A percentile compares a stretch with the other conserved stretches of the same genome.
Evolutionary conservation across 2,888 invertebrate genomes (phyloP).

Genomic region (Harpagoxenus sublaevis): DNA sequence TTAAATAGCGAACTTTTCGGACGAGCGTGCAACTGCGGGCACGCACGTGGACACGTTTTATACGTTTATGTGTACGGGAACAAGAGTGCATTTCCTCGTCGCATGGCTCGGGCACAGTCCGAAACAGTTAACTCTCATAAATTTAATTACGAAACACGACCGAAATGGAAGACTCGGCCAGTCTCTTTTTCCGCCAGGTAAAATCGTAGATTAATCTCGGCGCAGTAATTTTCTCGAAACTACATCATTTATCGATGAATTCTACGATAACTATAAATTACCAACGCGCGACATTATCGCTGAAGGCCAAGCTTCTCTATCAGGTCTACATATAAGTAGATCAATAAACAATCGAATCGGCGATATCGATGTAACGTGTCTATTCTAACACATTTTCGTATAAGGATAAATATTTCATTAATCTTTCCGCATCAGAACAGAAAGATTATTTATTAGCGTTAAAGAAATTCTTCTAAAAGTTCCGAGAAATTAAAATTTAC

Average conservation of each 20-base stretch:
- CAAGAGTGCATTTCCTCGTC: constrained; percentile 72
- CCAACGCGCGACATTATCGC: constrained; percentile 1
- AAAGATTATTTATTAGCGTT: background rate
- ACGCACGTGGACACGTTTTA: constrained; percentile 50
- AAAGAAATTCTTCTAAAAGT: background rate
- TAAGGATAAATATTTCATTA: background rate
- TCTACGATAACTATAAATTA: constrained; percentile 33
- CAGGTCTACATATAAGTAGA: background rate
- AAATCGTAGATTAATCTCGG: constrained; percentile 52
- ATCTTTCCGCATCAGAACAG: background rate
- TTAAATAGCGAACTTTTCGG: constrained; percentile 49
- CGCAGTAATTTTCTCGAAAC: constrained; percentile 34
- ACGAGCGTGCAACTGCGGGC: constrained; percentile 6
- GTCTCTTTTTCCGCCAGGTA: constrained; percentile 33
- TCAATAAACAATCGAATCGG: background rate
- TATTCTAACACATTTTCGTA: background rate
- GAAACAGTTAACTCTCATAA: constrained; percentile 73
- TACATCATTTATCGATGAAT: constrained; percentile 33
- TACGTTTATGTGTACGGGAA: constrained; percentile 36
- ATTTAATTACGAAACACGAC: constrained; percentile 69
- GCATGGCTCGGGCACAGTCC: constrained; percentile 51
- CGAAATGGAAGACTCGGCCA: constrained; percentile 54
- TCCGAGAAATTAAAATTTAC: background rate
- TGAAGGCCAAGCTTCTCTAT: background rate
- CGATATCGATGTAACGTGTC: background rate